Evolutionary conservation across 1,140 invertebrate species (phyloP), one percentile per base, ranked within the genome.

Genomic region (Scaptomyza hsui): DNA sequence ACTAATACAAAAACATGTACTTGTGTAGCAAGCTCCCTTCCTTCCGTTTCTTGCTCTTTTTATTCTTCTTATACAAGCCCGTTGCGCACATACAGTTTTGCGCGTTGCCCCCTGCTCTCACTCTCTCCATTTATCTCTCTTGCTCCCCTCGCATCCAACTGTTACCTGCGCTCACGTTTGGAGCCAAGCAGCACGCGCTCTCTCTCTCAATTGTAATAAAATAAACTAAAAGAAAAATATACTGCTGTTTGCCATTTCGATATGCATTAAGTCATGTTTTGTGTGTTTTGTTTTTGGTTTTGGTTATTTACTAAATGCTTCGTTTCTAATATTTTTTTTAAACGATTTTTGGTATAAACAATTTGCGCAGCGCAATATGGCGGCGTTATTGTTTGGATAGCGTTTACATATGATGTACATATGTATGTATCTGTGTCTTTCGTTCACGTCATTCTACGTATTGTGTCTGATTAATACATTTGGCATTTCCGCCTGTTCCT

Each of bases 401-500:
- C 60, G 59, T 47, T 88, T 86, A 81, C 81, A 81, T 74, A 72
- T 72, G 49, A 44, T 65, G 42, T 65, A 49, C 13, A 64, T 32
- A 52, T 24, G 15, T 57, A 60, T 53, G 32, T 42, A 56, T 35
- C 15, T 42, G 56, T 60, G 53, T 44, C 26, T 77, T 49, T 77
- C 45, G 70, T 75, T 82, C 78, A 83, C 79, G 78, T 82, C 78
- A 82, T 83, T 75, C 53, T 64, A 77, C 47, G 71, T 41, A 64
- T 76, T 68, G 55, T 65, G 72, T 72, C 72, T 85, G 80, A 85
- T 85, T 85, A 86, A 85, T 85, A 76, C 77, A 59, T 69, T 85
- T 79, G 80, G 80, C 61, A 85, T 85, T 85, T 85, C 80, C 80
- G 80, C 68, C 76, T 65, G 79, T 85, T 82, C 75, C 79, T 85